Conservation (phyloP, 2,113 vertebrate species). For the Meleagris gallopavo region DNA sequence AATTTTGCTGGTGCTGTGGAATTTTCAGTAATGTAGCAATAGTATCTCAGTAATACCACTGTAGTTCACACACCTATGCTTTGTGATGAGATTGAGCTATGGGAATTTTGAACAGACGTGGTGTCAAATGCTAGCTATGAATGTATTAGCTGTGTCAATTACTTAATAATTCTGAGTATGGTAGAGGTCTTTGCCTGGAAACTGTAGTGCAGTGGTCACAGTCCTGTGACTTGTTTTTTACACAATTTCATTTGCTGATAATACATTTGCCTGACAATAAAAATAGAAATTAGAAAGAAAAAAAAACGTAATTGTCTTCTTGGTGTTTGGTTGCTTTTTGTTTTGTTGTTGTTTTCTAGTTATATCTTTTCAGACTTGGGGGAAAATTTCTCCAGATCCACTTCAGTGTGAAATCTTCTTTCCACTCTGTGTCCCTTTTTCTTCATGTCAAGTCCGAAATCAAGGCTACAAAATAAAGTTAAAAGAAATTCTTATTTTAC, state of each 20-base stretch:
- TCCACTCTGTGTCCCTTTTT: rapidly evolving
- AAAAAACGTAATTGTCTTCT: neutral
- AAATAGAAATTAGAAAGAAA: neutral
- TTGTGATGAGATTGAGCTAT: neutral
- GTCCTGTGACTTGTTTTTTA: neutral
- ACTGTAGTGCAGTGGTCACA: neutral
- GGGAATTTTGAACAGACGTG: neutral
- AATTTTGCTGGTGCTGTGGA: conserved; percentile 15
- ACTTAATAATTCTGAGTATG: neutral
- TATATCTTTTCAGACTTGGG: neutral
- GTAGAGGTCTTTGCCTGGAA: neutral
- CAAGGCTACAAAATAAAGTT: neutral
- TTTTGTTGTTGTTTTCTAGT: rapidly evolving
- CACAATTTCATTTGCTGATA: neutral
- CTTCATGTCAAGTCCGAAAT: neutral
- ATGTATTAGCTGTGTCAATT: neutral
- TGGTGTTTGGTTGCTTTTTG: neutral
- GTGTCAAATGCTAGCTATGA: neutral
- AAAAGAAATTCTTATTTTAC: neutral
- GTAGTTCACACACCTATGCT: neutral
- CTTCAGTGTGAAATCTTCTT: neutral
- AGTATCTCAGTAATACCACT: neutral
- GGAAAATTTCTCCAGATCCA: neutral
- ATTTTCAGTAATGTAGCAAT: conserved; percentile 9
- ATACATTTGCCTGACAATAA: conserved; percentile 54